Base-by-base conservation (phyloP, 2,888 invertebrate species). In the Dexiosoma caninum region DNA sequence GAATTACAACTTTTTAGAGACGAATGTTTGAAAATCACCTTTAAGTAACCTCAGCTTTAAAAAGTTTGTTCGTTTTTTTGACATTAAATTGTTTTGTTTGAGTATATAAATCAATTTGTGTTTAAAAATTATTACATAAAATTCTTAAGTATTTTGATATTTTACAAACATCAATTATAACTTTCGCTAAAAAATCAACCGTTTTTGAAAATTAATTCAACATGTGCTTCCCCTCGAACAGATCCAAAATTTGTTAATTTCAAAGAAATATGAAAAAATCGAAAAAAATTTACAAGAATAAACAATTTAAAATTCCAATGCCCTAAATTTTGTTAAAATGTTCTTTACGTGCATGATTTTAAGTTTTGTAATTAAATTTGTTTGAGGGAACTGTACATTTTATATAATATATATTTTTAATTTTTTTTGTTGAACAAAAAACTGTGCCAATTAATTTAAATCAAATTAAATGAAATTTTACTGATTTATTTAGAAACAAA, bases 391-490 rank as follows among this genome's bases (percentile, higher is more conserved):
- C 30, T 16, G 9, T 3, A 30, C 16, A 19, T 37, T 30, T 19
- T 14, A 16, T 2, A 32, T 8, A 4, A 21, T 51, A 44, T 53
- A 40, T 27, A 5, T 32, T 37, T 37, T 4, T 37, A n/a, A 2
- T 51, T 23, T 23, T 44, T 51, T 59, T 66, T 59, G 12, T 57
- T 42, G 16, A 66, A 70, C 70, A 77, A 77, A 69, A 76, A 14
- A 64, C 64, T 71, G 77, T 78, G 77, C 77, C 77, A 78, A 78
- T 78, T 77, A 42, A 40, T 46, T 49, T 75, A 77, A 74, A 70
- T n/a, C 64, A 64, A 46, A 51, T 46, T 16, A 42, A 32, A 42
- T 30, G 7, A 55, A 35, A 69, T 40, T 27, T 57, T 19, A 23
- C 53, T 46, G 32, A 27, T 53, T 40, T 57, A 32, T 71, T 51